Evolutionary conservation across 2,888 invertebrate species (phyloP).

Genomic region (Adela reaumurella): DNA sequence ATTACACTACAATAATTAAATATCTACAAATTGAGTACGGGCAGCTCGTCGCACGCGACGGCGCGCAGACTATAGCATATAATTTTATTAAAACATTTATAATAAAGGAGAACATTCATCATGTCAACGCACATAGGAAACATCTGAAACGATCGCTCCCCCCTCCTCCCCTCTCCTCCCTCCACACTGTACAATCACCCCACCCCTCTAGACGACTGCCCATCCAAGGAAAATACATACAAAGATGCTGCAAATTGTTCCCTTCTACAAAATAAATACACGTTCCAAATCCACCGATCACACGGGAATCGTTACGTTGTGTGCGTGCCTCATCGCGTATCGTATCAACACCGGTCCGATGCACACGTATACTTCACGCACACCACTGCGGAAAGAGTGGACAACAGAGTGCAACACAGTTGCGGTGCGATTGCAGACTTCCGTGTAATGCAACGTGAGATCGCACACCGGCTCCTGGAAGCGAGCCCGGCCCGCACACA

Average conservation of each 20-base stretch:
- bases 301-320: no score
- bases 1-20: constrained; percentile 57
- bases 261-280: no score
- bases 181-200: background rate
- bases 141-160: constrained; percentile 22
- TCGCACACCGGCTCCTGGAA: no score
- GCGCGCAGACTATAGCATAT: constrained; percentile 30
- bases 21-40: constrained; percentile 54
- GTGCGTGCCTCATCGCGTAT: no score
- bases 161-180: constrained; percentile 8
- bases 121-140: constrained; percentile 55
- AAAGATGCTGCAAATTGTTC: background rate
- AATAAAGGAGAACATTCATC: constrained; percentile 53
- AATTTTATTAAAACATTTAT: constrained; percentile 45
- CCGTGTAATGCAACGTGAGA: no score
- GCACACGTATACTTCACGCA: no score
- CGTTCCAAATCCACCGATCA: no score
- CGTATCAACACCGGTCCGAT: no score
- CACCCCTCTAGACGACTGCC: background rate
- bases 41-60: constrained; percentile 32
- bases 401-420: no score
- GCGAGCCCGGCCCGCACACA: no score
- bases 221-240: background rate
- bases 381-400: no score
- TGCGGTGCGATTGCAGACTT: no score